A percentile compares a stretch with the other conserved stretches of the same genome.
Evolutionary conservation across 1,140 invertebrate species (phyloP).

Genomic region (Sinella curviseta): DNA sequence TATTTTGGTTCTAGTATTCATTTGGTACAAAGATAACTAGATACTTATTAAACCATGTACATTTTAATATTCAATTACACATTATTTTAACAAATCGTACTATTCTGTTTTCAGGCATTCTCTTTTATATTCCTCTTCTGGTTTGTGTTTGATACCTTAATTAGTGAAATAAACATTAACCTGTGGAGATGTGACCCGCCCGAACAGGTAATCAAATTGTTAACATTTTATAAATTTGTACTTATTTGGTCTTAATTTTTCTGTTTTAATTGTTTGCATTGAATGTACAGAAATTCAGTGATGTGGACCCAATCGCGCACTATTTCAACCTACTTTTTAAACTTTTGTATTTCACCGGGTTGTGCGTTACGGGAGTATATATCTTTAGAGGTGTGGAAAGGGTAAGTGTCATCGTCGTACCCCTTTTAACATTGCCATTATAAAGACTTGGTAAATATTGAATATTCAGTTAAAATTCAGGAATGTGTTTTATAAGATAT

Average conservation of each 20-base stretch:
- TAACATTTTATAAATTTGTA: neutral
- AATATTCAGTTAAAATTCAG: neutral
- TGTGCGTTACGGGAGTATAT: slow-evolving; percentile 30
- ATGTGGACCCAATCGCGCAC: slow-evolving; percentile 13
- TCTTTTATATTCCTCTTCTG: slow-evolving; percentile 33
- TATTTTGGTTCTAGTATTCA: slow-evolving; percentile 35
- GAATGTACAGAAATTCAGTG: slow-evolving; percentile 13
- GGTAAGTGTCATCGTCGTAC: slow-evolving; percentile 1
- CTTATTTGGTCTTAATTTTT: neutral
- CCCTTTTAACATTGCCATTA: neutral
- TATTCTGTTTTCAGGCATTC: neutral
- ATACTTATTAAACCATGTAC: neutral
- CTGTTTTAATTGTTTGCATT: neutral
- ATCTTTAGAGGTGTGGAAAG: slow-evolving; percentile 36
- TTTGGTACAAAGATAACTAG: too few species aligned
- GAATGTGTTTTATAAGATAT: neutral
- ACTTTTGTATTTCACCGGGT: slow-evolving; percentile 25
- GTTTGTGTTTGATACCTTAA: slow-evolving; percentile 33
- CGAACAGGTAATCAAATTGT: slow-evolving; percentile 6
- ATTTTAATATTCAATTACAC: neutral
- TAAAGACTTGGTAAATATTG: neutral
- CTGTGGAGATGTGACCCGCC: slow-evolving; percentile 26
- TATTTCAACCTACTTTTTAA: slow-evolving; percentile 32
- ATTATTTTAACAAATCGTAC: neutral
- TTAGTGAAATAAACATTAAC: slow-evolving; percentile 28